Conservation (phyloP, 2,888 invertebrate species). For the Myopa tessellatipennis region DNA sequence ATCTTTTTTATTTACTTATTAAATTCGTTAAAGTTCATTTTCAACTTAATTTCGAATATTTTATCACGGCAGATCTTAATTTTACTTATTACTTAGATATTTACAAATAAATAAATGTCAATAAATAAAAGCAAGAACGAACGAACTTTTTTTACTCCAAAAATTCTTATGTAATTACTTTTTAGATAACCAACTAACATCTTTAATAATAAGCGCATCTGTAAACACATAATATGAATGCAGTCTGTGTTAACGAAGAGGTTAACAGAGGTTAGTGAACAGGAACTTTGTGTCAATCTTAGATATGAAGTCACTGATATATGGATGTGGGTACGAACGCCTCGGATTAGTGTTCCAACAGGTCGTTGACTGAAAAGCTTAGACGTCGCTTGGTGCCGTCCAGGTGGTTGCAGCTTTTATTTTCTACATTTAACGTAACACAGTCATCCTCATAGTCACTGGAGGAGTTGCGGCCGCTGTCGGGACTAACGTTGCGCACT, state of each 20-base stretch:
- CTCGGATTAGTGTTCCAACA: constrained; percentile 82
- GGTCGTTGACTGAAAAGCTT: constrained; percentile 71
- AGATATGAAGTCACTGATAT: too few relatives aligned
- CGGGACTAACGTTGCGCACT: constrained; percentile 59
- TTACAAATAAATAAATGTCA: too few relatives aligned
- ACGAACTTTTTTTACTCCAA: neutral
- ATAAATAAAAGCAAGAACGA: neutral
- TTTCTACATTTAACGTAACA: neutral
- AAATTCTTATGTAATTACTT: neutral
- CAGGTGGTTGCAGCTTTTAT: constrained; percentile 40
- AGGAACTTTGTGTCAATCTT: too few relatives aligned
- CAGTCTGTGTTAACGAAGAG: too few relatives aligned
- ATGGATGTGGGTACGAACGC: neutral
- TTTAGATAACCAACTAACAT: too few relatives aligned
- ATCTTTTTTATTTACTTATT: neutral
- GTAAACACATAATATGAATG: too few relatives aligned
- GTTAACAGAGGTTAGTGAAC: too few relatives aligned
- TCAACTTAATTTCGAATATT: too few relatives aligned
- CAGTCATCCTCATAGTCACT: constrained; percentile 55
- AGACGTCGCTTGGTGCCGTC: constrained; percentile 59
- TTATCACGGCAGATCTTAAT: too few relatives aligned
- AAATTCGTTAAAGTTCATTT: too few relatives aligned
- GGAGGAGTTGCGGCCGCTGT: constrained; percentile 65
- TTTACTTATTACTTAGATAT: too few relatives aligned
- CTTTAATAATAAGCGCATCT: too few relatives aligned